A percentile compares a stretch with the other conserved stretches of the same genome.
These are phyloP conservation scores for Amniataba percoides DNA, from an alignment of 2,797 vertebrate genomes.

Conservation along the genomic window DNA sequence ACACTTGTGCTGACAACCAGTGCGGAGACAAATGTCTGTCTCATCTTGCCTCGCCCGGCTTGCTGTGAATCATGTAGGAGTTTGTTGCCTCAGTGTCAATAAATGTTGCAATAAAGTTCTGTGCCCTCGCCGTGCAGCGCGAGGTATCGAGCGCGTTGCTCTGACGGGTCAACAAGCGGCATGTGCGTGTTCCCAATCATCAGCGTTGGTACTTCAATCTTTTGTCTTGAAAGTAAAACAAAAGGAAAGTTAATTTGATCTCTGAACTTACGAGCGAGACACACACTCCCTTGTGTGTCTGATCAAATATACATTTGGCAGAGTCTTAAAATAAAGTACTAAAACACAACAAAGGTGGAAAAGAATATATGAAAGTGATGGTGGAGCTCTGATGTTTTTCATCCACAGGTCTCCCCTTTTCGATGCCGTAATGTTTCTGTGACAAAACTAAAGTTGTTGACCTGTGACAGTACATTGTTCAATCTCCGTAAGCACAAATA, in stretches of 20 bases:
- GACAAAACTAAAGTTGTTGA: constrained; percentile 14
- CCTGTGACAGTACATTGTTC: constrained; percentile 9
- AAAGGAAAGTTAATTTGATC: constrained; percentile 16
- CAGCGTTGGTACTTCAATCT: neutral
- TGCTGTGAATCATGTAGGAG: constrained; percentile 23
- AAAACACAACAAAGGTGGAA: neutral
- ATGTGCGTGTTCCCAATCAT: neutral
- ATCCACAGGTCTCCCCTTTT: constrained; percentile 4
- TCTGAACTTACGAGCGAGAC: neutral
- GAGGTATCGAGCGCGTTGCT: neutral
- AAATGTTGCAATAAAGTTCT: constrained; percentile 36
- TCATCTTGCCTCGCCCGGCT: constrained; percentile 12
- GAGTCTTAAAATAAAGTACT: neutral
- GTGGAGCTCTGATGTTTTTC: neutral
- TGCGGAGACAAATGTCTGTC: neutral
- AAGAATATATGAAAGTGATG: neutral
- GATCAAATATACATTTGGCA: constrained; percentile 1
- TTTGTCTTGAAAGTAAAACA: constrained; percentile 22
- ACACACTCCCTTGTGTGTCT: neutral
- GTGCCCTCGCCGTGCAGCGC: neutral
- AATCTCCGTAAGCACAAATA: neutral
- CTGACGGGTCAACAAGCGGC: constrained; percentile 12
- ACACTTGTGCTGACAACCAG: constrained; percentile 4
- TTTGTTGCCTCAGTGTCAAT: constrained; percentile 36
- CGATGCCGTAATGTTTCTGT: neutral